Percentiles rank a stretch among this genome's conserved stretches.
Conservation (phyloP, 2,888 invertebrate species). For the Drosophila aldrichi region DNA sequence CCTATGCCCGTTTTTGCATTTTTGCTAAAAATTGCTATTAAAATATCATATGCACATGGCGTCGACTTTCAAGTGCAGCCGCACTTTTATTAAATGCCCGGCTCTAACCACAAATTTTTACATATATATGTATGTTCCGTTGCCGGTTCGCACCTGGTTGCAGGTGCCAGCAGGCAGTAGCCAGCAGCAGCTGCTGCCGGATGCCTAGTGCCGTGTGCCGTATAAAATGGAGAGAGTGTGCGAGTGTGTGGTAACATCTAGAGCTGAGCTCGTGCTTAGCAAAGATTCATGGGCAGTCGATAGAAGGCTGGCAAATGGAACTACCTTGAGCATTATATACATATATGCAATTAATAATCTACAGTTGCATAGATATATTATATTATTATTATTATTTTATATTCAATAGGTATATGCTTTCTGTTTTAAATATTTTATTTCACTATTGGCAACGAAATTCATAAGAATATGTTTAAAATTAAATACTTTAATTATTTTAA, state of each 20-base stretch:
- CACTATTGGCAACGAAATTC: no score
- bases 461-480: no score
- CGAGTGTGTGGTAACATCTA: background rate
- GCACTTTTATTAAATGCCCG: conserved; percentile 65
- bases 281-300: background rate
- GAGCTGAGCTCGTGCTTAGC: conserved; percentile 12
- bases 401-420: no score
- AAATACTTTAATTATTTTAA: no score
- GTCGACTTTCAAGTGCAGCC: conserved; percentile 61
- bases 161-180: conserved; percentile 18
- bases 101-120: conserved; percentile 58
- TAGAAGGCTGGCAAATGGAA: no score
- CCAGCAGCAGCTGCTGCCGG: conserved; percentile 28
- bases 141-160: conserved; percentile 24
- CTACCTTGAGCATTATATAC: background rate
- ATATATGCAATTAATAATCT: background rate
- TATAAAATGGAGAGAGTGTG: background rate
- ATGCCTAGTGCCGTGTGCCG: conserved; percentile 4
- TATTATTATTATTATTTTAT: background rate
- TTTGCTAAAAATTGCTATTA: conserved; percentile 28
- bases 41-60: conserved; percentile 50
- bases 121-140: conserved; percentile 16
- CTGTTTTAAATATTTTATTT: no score
- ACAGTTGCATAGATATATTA: background rate
- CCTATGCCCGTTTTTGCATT: background rate